Evolutionary conservation across 1,140 invertebrate species (phyloP).

Genomic region (Chrysomallon squamiferum): DNA sequence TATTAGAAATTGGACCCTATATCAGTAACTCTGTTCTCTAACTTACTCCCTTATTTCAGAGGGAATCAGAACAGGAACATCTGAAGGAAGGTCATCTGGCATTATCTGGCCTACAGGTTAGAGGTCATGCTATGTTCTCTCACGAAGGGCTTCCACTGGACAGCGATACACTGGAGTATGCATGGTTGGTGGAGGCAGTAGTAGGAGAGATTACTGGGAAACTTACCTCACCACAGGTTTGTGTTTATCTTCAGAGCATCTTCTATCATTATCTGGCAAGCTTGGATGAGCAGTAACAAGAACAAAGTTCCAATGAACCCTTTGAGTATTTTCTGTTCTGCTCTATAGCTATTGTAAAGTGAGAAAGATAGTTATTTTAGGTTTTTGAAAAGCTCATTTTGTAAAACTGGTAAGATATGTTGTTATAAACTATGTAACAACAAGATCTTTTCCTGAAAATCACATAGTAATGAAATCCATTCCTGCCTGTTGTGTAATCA

Average conservation of each 20-base stretch:
- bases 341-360: too few relatives aligned
- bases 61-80: slow-evolving; percentile 76
- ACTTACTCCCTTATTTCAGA: too few relatives aligned
- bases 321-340: background rate
- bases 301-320: background rate
- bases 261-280: background rate
- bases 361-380: too few relatives aligned
- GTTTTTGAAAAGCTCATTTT: too few relatives aligned
- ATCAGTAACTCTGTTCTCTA: too few relatives aligned
- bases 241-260: background rate
- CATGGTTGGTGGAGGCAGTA: slow-evolving; percentile 78
- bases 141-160: slow-evolving; percentile 86
- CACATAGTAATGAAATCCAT: too few relatives aligned
- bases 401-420: too few relatives aligned
- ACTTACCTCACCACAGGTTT: slow-evolving; percentile 67
- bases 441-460: too few relatives aligned
- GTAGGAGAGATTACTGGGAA: slow-evolving; percentile 69
- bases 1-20: too few relatives aligned
- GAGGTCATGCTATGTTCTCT: slow-evolving; percentile 96
- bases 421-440: too few relatives aligned
- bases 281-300: background rate
- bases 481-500: too few relatives aligned
- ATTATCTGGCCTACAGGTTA: slow-evolving; percentile 85
- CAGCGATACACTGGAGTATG: slow-evolving; percentile 95
- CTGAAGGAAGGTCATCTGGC: slow-evolving; percentile 88